A percentile compares a stretch with the other conserved stretches of the same genome.
Conservation (phyloP, 2,888 invertebrate species). For the Amblyjoppa proteus region DNA sequence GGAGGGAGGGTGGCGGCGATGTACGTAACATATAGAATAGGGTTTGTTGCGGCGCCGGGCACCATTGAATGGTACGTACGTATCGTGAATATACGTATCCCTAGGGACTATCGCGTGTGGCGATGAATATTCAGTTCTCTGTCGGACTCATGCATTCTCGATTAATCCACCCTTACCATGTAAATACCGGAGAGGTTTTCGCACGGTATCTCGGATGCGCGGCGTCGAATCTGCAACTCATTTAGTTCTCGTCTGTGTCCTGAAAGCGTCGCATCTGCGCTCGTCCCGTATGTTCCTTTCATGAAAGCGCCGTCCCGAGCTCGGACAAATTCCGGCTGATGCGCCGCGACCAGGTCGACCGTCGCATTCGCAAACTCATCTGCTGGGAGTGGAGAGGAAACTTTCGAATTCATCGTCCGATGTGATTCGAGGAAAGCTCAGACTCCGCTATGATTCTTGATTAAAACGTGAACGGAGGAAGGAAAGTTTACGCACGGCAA, state of each 20-base stretch:
- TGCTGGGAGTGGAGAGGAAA: not conserved
- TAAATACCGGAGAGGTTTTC: slow-evolving; percentile 66
- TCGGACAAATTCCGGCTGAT: not conserved
- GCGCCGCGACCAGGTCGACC: not conserved
- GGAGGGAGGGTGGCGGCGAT: not conserved
- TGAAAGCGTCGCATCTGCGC: not conserved
- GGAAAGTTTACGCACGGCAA: not conserved
- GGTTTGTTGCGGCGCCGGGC: slow-evolving; percentile 32
- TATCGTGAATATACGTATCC: slow-evolving; percentile 2
- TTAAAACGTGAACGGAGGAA: not conserved
- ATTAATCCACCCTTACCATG: slow-evolving; percentile 74
- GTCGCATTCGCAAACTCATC: not conserved
- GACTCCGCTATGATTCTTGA: not conserved
- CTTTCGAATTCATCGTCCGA: not conserved
- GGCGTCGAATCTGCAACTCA: slow-evolving; percentile 66
- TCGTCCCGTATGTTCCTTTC: not conserved
- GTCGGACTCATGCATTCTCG: slow-evolving; percentile 76
- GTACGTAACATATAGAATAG: slow-evolving; percentile 29
- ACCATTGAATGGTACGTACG: slow-evolving; percentile 19
- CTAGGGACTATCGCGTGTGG: slow-evolving; percentile 53
- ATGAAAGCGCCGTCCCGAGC: not conserved
- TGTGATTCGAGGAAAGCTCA: not conserved
- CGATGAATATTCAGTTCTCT: slow-evolving; percentile 76
- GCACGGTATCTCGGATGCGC: slow-evolving; percentile 33
- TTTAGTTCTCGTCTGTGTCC: slow-evolving; percentile 41